These are phyloP conservation scores for Pseudolaguvia tuberculata DNA, from an alignment of 2,113 vertebrate species.

Conservation along the genomic window DNA sequence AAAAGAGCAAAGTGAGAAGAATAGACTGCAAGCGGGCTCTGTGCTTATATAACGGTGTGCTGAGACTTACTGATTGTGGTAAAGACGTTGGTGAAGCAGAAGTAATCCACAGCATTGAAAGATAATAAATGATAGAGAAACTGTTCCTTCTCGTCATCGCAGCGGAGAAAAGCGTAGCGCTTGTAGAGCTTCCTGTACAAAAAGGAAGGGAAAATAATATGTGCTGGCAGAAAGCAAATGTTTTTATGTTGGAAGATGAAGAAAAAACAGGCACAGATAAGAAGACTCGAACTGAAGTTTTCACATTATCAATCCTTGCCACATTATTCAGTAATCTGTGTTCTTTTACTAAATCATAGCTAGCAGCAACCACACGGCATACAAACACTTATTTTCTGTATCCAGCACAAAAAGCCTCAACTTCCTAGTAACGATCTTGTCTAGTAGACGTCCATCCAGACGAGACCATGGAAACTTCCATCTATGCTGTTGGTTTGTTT, in stretches of 20 bases:
- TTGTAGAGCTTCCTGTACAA: slow-evolving; percentile 90
- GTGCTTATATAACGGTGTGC: neutral
- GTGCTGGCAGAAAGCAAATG: neutral
- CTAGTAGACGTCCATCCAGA: no score
- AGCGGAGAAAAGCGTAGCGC: slow-evolving; percentile 94
- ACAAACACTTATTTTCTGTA: neutral
- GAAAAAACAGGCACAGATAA: no score
- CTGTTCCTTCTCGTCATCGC: slow-evolving; percentile 97
- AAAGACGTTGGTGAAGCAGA: slow-evolving; percentile 98
- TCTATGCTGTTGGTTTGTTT: no score
- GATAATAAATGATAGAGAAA: slow-evolving; percentile 98
- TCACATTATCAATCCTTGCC: no score
- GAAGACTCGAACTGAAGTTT: no score
- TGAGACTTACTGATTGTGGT: slow-evolving; percentile 89
- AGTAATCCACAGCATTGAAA: slow-evolving; percentile 98
- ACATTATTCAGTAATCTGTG: no score
- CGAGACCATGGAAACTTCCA: no score
- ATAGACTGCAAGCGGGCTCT: neutral
- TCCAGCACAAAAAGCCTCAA: no score
- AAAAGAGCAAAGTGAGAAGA: neutral
- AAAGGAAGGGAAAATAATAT: slow-evolving; percentile 44
- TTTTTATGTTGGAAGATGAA: slow-evolving; percentile 1
- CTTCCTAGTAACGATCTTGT: no score
- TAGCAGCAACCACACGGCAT: no score
- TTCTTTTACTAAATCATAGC: no score